Conservation (phyloP, 1,140 invertebrate genomes). For the Zaprionus tsacasi region DNA sequence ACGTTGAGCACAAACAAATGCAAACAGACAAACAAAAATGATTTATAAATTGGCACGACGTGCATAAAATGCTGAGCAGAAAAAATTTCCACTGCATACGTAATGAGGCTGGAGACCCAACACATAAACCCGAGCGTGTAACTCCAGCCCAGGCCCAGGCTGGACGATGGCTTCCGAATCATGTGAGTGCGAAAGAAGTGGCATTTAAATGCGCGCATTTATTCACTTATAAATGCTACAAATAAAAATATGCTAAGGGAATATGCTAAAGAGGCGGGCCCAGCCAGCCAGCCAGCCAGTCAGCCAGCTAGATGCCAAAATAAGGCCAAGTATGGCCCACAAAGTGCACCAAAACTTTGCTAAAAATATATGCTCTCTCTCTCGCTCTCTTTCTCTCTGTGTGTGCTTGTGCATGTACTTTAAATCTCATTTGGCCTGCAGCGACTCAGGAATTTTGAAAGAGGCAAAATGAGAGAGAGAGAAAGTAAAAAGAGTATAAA, state of each 20-base stretch:
- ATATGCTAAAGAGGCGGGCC: conserved; percentile 74
- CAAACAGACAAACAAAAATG: conserved; percentile 82
- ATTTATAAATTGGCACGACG: conserved; percentile 82
- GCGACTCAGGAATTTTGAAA: conserved; percentile 65
- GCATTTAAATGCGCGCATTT: conserved; percentile 81
- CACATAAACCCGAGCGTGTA: conserved; percentile 21
- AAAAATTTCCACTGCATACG: conserved; percentile 79
- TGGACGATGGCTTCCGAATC: conserved; percentile 58
- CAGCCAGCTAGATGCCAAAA: conserved; percentile 40
- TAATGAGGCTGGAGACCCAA: conserved; percentile 65
- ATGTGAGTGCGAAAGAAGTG: conserved; percentile 63
- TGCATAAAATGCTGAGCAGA: conserved; percentile 80
- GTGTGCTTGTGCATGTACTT: conserved; percentile 50
- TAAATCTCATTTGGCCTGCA: conserved; percentile 82
- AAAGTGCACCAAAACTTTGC: conserved; percentile 60
- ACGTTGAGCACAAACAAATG: conserved; percentile 73
- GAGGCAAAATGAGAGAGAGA: conserved; percentile 28
- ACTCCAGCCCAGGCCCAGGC: conserved; percentile 21
- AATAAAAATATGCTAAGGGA: conserved; percentile 79
- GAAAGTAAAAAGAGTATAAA: conserved; percentile 24
- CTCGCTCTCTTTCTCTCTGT: not conserved
- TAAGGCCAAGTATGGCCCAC: conserved; percentile 61
- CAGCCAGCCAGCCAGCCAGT: no score
- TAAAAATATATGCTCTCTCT: not conserved
- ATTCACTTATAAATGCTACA: conserved; percentile 82